Evolutionary conservation across 2,888 invertebrate genomes (phyloP).

Genomic region (Ennomos fuscantarius): DNA sequence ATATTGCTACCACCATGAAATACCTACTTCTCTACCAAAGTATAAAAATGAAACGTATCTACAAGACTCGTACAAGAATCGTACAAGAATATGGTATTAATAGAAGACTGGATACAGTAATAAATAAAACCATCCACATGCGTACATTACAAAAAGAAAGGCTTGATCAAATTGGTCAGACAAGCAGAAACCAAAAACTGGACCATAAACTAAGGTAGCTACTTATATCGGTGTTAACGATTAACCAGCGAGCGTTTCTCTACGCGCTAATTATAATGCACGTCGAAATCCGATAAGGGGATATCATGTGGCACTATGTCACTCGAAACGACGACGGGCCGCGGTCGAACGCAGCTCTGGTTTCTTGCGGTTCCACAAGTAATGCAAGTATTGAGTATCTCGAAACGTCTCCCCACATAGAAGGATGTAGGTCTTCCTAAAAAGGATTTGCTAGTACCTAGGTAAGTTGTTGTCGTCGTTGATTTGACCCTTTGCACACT

Average conservation of each 20-base stretch:
- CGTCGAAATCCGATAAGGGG: slow-evolving; percentile 65
- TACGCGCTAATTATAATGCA: slow-evolving; percentile 70
- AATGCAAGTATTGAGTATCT: slow-evolving; percentile 55
- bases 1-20: too few species aligned
- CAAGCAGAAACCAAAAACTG: slow-evolving; percentile 29
- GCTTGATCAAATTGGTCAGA: too few species aligned
- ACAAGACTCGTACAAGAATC: too few species aligned
- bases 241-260: slow-evolving; percentile 54
- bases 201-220: slow-evolving; percentile 40
- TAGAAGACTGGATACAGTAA: too few species aligned
- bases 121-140: too few species aligned
- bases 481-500: neutral
- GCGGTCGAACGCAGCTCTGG: slow-evolving; percentile 51
- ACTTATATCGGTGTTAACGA: slow-evolving; percentile 36
- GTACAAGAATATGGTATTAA: too few species aligned
- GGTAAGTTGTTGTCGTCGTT: neutral
- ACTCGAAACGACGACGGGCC: slow-evolving; percentile 61
- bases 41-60: too few species aligned
- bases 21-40: too few species aligned
- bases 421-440: slow-evolving; percentile 33
- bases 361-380: slow-evolving; percentile 64
- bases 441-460: slow-evolving; percentile 7
- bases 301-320: slow-evolving; percentile 73
- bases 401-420: slow-evolving; percentile 47
- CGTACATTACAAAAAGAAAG: slow-evolving; percentile 7